These are phyloP conservation scores for Pachyramphus minor DNA, from an alignment of 2,113 vertebrate genomes.

Conservation along the genomic window DNA sequence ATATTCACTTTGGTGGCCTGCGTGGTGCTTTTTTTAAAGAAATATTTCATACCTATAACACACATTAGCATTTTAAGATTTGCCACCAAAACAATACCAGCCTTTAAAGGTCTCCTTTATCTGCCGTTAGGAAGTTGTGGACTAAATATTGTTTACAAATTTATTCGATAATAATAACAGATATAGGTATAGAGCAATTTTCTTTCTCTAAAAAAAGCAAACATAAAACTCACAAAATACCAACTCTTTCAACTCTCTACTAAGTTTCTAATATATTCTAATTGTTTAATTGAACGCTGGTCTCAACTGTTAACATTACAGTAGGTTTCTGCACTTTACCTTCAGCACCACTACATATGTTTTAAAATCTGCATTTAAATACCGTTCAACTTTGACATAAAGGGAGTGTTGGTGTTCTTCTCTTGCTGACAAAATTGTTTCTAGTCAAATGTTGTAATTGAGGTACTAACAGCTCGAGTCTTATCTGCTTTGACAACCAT, in stretches of 20 bases:
- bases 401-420: background rate
- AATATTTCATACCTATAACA: background rate
- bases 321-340: background rate
- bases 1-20: background rate
- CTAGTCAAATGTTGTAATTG: background rate
- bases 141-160: background rate
- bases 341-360: background rate
- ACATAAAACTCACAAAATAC: background rate
- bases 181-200: background rate
- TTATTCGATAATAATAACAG: background rate
- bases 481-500: background rate
- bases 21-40: background rate
- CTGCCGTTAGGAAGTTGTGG: background rate
- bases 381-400: background rate
- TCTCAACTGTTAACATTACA: background rate
- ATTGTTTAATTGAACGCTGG: background rate
- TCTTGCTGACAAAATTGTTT: background rate
- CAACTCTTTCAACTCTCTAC: background rate
- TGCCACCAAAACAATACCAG: background rate
- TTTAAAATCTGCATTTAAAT: conserved; percentile 2
- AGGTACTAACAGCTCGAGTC: background rate
- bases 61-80: background rate
- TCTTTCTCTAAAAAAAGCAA: background rate
- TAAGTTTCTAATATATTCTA: background rate
- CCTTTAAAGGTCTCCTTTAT: background rate